Evolutionary conservation across 2,888 invertebrate species (phyloP).

Genomic region (Priocnemis perturbator): DNA sequence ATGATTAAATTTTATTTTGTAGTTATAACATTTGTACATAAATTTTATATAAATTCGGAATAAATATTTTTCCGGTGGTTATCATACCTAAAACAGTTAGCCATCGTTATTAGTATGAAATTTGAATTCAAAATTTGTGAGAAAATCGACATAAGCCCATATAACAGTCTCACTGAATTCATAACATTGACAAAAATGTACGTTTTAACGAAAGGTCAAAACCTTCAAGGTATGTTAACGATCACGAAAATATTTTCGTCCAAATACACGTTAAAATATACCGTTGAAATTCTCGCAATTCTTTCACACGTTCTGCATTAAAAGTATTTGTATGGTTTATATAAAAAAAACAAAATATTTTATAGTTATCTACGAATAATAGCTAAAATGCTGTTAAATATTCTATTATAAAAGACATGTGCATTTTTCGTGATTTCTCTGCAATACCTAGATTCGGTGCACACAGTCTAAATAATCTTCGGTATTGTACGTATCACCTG

Average conservation of each 20-base stretch:
- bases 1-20: constrained; percentile 33
- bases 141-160: no score
- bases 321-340: constrained; percentile 47
- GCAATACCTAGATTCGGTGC: constrained; percentile 31
- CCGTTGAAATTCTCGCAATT: constrained; percentile 37
- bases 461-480: constrained; percentile 38
- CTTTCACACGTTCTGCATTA: constrained; percentile 38
- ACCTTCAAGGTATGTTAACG: no score
- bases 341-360: constrained; percentile 57
- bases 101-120: no score
- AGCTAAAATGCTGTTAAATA: constrained; percentile 52
- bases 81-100: no score
- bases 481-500: constrained; percentile 35
- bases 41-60: constrained; percentile 33
- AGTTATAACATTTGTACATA: constrained; percentile 33
- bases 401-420: constrained; percentile 45
- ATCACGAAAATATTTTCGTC: constrained; percentile 45
- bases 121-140: no score
- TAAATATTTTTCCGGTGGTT: no score
- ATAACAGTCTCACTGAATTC: no score
- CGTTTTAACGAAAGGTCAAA: no score
- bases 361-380: constrained; percentile 52
- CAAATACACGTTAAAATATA: constrained; percentile 44
- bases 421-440: constrained; percentile 34
- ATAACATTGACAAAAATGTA: no score